A percentile compares a stretch with the other conserved stretches of the same genome.
Conservation (phyloP, 2,113 vertebrate species). For the Trochalopteron elliotii region DNA sequence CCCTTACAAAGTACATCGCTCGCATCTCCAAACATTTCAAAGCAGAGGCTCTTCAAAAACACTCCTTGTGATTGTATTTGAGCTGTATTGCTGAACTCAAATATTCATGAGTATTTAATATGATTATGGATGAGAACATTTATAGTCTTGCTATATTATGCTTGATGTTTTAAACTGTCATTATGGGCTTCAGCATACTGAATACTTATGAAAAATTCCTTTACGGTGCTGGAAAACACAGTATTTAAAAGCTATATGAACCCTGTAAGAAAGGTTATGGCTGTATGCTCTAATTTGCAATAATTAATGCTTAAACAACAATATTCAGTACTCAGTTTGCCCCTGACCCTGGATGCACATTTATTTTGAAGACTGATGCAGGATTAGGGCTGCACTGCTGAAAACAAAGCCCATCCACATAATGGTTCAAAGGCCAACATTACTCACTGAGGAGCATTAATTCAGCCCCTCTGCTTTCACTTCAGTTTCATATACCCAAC, state of each 20-base stretch:
- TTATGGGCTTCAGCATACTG: not conserved
- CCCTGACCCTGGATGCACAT: not conserved
- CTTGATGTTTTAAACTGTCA: not conserved
- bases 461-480: not conserved
- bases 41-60: not conserved
- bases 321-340: not conserved
- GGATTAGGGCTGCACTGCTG: not conserved
- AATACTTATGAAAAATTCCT: not conserved
- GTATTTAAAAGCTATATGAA: not conserved
- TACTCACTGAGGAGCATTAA: not conserved
- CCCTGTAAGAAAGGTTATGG: not conserved
- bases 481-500: not conserved
- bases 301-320: not conserved
- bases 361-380: not conserved
- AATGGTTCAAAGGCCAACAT: not conserved
- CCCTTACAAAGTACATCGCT: not conserved
- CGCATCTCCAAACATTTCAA: not conserved
- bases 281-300: not conserved
- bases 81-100: not conserved
- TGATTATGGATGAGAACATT: not conserved
- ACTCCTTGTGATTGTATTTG: not conserved
- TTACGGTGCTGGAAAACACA: not conserved
- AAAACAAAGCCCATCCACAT: not conserved
- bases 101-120: not conserved
- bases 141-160: not conserved